Evolutionary conservation across 2,888 invertebrate genomes (phyloP).

Genomic region (Cerastis leucographa): DNA sequence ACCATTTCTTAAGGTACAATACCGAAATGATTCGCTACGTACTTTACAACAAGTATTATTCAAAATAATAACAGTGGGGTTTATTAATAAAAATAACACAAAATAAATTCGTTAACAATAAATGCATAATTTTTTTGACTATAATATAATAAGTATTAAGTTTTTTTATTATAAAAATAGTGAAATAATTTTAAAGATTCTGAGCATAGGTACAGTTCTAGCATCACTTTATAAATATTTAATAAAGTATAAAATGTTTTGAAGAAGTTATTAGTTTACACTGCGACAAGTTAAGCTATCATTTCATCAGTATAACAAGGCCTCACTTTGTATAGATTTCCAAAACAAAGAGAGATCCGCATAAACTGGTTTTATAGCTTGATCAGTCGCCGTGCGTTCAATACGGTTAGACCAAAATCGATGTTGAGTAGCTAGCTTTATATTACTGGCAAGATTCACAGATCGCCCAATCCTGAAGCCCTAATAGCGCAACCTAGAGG

Average conservation of each 20-base stretch:
- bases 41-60: conserved; percentile 74
- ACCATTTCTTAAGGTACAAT: conserved; percentile 71
- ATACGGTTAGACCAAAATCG: conserved; percentile 39
- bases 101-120: conserved; percentile 90
- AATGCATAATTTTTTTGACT: conserved; percentile 82
- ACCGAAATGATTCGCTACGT: conserved; percentile 72
- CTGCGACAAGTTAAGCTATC: too few relatives aligned
- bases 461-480: not conserved
- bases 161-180: conserved; percentile 79
- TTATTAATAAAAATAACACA: conserved; percentile 78
- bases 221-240: conserved; percentile 71
- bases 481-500: not conserved
- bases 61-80: conserved; percentile 76
- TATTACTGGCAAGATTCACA: not conserved
- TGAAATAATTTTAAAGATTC: conserved; percentile 74
- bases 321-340: too few relatives aligned
- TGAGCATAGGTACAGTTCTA: conserved; percentile 77
- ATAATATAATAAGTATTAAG: conserved; percentile 61
- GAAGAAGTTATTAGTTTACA: conserved; percentile 18
- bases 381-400: not conserved
- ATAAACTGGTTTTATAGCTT: too few relatives aligned
- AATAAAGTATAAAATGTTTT: conserved; percentile 54
- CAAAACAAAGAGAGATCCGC: too few relatives aligned
- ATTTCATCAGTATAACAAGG: too few relatives aligned
- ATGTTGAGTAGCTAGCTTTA: conserved; percentile 11